Percentiles rank a stretch among this genome's conserved stretches.
phyloP scores from a whole-genome alignment of 2,797 vertebrate species.

The Pyrocephalus nanus region DNA sequence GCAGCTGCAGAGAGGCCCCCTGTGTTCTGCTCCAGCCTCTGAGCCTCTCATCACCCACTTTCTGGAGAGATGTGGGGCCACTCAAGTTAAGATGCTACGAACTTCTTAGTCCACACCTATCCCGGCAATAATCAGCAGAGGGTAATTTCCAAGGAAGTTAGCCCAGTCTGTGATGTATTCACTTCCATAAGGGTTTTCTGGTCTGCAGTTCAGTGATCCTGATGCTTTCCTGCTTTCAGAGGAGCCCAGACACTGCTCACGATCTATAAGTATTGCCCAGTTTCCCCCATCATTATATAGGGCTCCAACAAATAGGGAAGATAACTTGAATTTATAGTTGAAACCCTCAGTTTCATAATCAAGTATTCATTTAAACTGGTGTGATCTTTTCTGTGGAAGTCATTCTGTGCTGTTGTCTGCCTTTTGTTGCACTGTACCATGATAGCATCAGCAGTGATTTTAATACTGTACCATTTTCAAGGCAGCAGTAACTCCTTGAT shows the following conservation, averaged over 20 bases:
- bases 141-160: not conserved
- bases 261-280: not conserved
- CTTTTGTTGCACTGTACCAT: not conserved
- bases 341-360: not conserved
- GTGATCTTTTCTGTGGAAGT: not conserved
- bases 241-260: accelerated
- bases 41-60: not conserved
- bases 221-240: not conserved
- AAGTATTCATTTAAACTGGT: not conserved
- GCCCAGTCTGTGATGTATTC: not conserved
- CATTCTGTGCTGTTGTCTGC: not conserved
- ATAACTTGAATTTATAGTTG: not conserved
- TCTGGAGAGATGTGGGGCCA: not conserved
- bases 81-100: no score
- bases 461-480: not conserved
- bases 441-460: not conserved
- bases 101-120: not conserved
- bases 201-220: not conserved
- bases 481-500: not conserved
- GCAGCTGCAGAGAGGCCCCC: not conserved
- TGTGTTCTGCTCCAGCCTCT: not conserved
- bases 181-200: not conserved
- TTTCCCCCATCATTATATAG: not conserved
- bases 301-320: not conserved
- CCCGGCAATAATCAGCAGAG: not conserved